A percentile compares a stretch with the other conserved stretches of the same genome.
These are phyloP conservation scores for Meganola albula DNA, from an alignment of 2,888 invertebrate species.

Conservation along the genomic window DNA sequence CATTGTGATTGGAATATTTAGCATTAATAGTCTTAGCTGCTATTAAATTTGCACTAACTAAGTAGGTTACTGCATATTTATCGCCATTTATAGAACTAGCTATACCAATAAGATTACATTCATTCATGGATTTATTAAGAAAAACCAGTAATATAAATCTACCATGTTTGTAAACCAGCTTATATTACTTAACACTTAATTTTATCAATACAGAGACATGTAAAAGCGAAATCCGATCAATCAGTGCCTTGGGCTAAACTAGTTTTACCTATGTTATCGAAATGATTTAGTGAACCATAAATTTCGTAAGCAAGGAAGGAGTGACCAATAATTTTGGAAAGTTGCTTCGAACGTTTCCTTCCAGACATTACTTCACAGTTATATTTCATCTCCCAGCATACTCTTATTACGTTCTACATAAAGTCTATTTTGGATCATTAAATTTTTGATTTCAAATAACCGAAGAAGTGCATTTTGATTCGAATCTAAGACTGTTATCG, in stretches of 20 bases:
- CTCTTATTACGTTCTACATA: constrained; percentile 9
- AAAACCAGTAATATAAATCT: too few species aligned
- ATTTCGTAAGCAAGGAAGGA: constrained; percentile 29
- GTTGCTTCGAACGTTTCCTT: constrained; percentile 27
- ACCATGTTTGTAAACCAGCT: too few species aligned
- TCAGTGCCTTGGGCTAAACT: constrained; percentile 25
- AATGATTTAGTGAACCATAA: constrained; percentile 25
- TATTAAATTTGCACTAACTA: constrained; percentile 9
- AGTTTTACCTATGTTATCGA: constrained; percentile 26
- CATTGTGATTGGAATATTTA: constrained; percentile 9
- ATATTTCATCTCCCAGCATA: not conserved
- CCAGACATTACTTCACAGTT: constrained; percentile 10
- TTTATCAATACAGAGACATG: constrained; percentile 3
- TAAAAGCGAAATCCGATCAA: constrained; percentile 32
- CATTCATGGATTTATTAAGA: constrained; percentile 3
- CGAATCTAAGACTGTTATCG: constrained; percentile 40
- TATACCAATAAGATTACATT: constrained; percentile 7
- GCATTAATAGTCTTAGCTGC: constrained; percentile 20
- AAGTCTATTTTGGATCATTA: constrained; percentile 6
- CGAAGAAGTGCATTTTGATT: constrained; percentile 4
- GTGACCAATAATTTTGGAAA: constrained; percentile 45
- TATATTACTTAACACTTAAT: constrained; percentile 5
- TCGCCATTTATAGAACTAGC: constrained; percentile 14
- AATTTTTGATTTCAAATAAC: constrained; percentile 1
- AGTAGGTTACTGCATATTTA: constrained; percentile 13